Evolutionary conservation across 2,797 vertebrate species (phyloP).

Genomic region (Linurgus olivaceus): DNA sequence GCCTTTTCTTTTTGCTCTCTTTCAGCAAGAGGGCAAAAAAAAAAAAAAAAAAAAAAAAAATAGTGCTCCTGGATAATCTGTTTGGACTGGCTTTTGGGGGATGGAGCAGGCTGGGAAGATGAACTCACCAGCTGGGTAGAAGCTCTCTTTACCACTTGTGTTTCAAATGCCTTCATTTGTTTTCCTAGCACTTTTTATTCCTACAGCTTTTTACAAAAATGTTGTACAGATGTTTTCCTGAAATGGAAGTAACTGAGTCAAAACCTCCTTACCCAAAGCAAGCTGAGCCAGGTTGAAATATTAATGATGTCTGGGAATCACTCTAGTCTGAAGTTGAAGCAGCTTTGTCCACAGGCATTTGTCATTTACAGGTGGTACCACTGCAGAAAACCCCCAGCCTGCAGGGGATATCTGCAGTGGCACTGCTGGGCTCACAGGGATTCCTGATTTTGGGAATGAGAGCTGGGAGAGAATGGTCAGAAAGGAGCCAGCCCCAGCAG

Average conservation of each 20-base stretch:
- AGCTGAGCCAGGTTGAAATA: background rate
- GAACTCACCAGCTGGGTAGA: background rate
- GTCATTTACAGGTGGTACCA: background rate
- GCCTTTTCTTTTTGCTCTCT: background rate
- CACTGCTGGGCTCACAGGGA: background rate
- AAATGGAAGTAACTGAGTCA: background rate
- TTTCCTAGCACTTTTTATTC: background rate
- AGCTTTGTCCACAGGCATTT: background rate
- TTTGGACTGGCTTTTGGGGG: background rate
- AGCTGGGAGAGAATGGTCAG: background rate
- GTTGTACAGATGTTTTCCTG: background rate
- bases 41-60: no score
- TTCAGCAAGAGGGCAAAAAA: background rate
- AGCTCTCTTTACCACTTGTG: background rate
- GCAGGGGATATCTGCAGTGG: background rate
- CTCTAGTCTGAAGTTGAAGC: background rate
- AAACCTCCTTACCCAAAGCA: background rate
- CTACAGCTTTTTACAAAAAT: background rate
- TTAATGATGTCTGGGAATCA: background rate
- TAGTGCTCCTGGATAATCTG: background rate
- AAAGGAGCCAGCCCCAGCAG: background rate
- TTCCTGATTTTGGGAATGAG: background rate
- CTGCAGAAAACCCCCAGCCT: background rate
- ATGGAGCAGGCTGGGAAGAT: background rate
- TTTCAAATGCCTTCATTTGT: background rate